phyloP scores from a whole-genome alignment of 1,140 invertebrate species.

The Monomorium pharaonis region DNA sequence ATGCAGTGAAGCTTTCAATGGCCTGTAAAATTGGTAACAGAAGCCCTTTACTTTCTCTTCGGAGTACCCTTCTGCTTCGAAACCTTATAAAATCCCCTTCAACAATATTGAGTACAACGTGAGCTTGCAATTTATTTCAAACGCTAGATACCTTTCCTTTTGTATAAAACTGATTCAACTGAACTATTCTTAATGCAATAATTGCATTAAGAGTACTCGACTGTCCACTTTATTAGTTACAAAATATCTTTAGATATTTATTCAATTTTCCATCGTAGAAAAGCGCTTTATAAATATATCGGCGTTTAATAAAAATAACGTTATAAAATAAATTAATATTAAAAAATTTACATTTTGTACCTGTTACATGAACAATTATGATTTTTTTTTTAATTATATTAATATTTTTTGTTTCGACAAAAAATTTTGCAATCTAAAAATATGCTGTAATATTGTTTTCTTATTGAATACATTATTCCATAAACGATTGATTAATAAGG shows the following conservation, averaged over 20 bases:
- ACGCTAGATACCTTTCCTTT: constrained; percentile 3
- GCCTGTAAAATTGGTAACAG: constrained; percentile 5
- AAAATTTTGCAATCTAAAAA: background rate
- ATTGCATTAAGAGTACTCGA: constrained; percentile 46
- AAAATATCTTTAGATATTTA: constrained; percentile 1
- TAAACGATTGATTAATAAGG: background rate
- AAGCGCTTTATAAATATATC: background rate
- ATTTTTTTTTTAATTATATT: background rate
- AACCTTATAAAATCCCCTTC: background rate
- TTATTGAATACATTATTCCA: background rate
- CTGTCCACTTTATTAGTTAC: constrained; percentile 59
- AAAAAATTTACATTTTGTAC: background rate
- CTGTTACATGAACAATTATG: background rate
- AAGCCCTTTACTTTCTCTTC: constrained; percentile 33
- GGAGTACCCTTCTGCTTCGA: background rate
- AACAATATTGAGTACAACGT: constrained; percentile 40
- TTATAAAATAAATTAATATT: background rate
- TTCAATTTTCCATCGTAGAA: background rate
- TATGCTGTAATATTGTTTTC: background rate
- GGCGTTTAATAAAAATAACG: background rate
- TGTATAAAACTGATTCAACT: constrained; percentile 35
- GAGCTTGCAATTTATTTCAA: constrained; percentile 29
- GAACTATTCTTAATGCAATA: too few relatives aligned
- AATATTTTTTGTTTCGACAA: background rate
- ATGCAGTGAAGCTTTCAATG: constrained; percentile 12